phyloP scores from a whole-genome alignment of 2,888 invertebrate species.

The Oscheius sp. region DNA sequence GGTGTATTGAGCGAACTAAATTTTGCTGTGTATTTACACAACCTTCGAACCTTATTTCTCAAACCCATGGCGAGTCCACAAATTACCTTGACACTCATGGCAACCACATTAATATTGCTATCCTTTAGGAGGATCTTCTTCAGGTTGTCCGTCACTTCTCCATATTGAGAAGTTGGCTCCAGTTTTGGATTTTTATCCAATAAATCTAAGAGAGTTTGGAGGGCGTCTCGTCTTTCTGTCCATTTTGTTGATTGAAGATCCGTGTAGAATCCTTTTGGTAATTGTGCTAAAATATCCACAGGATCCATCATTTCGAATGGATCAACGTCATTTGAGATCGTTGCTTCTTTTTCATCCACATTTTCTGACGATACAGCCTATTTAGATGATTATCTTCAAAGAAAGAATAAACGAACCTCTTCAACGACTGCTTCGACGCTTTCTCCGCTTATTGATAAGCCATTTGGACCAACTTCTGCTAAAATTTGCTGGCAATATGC shows the following conservation, averaged over 20 bases:
- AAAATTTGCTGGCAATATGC: not conserved
- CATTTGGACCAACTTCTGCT: not conserved
- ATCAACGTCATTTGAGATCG: too few relatives aligned
- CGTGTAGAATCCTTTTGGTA: conserved; percentile 85
- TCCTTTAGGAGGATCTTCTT: conserved; percentile 86
- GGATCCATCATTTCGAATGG: conserved; percentile 86
- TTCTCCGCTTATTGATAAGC: too few relatives aligned
- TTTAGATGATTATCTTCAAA: too few relatives aligned
- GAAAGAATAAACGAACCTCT: too few relatives aligned
- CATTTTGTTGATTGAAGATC: conserved; percentile 45
- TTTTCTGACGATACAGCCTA: too few relatives aligned
- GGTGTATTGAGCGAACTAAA: conserved; percentile 52
- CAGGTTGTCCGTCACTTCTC: conserved; percentile 40
- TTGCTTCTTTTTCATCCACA: too few relatives aligned
- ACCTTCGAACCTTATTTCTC: not conserved
- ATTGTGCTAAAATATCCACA: conserved; percentile 88
- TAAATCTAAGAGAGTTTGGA: conserved; percentile 42
- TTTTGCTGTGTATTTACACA: too few relatives aligned
- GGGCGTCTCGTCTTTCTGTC: conserved; percentile 48
- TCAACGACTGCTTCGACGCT: too few relatives aligned
- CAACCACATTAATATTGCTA: conserved; percentile 88
- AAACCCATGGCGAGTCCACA: not conserved
- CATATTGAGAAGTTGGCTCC: conserved; percentile 37
- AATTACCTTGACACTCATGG: not conserved
- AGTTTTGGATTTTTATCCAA: conserved; percentile 49